Evolutionary conservation across 2,113 vertebrate species (phyloP).

Genomic region (Nycticryphes semicollaris): DNA sequence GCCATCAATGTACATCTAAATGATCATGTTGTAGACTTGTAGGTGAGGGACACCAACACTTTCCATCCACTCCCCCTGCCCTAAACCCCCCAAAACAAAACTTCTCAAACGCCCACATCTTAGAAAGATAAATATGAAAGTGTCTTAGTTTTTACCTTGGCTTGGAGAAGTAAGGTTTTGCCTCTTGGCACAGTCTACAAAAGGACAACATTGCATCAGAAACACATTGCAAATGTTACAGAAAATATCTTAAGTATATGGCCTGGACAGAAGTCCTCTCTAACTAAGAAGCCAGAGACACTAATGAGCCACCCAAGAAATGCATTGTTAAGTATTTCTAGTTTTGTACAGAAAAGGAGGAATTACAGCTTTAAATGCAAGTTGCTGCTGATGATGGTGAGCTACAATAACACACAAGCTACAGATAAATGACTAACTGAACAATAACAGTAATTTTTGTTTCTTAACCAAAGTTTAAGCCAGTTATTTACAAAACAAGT

Average conservation of each 20-base stretch:
- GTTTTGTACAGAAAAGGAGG: background rate
- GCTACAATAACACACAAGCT: background rate
- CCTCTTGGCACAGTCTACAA: slow-evolving; percentile 90
- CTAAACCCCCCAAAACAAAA: background rate
- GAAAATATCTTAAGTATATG: background rate
- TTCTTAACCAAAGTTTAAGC: background rate
- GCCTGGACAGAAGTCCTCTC: background rate
- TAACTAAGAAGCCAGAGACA: background rate
- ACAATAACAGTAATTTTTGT: background rate
- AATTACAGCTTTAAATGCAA: background rate
- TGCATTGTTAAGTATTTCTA: background rate
- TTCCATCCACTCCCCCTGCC: background rate
- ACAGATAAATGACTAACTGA: background rate
- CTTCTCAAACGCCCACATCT: background rate
- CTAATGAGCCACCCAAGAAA: background rate
- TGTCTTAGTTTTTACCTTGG: slow-evolving; percentile 84
- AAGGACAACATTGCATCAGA: background rate
- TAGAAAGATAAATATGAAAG: background rate
- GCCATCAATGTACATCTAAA: background rate
- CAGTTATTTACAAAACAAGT: background rate
- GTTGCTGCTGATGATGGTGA: background rate
- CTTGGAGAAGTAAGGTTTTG: slow-evolving; percentile 92
- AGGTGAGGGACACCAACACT: background rate
- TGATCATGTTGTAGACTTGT: fast-evolving
- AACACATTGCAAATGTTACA: background rate